Base-by-base conservation (phyloP, 2,113 vertebrate genomes). In the Cacatua alba region DNA sequence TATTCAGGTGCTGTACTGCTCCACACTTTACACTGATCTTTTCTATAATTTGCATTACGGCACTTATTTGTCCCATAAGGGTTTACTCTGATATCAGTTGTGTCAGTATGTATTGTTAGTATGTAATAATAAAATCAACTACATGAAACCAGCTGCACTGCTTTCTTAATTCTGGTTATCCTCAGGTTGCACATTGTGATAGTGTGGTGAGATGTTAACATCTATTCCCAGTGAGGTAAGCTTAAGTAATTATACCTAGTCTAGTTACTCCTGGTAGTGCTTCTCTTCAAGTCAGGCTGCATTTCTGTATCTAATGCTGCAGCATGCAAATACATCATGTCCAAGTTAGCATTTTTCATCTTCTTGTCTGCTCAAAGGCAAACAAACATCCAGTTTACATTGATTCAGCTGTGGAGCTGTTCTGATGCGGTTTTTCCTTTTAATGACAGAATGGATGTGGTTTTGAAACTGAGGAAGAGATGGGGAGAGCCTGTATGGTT, bases 81-180 rank as follows among this genome's bases (percentile, higher is more conserved):
- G 72, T 91, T 96, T 94, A 77, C 68, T 95, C 78, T 69, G 88
- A 20, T 96, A 90, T 43, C 88, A 90, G 43, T 68, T 78, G 74
- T 90, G 90, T 96, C 37, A 33, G 67, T 87, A 81, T 88, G 82
- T 94, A 85, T 95, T 94, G 75, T 63, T 68, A 93, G 28, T 90
- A 86, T 81, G 90, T 72, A 96, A 95, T 91, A 97, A 97, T 94
- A 95, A 97, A 97, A 92, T 75, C 82, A 82, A 49, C 88, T 64
- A 71, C 71, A 19, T 7, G 29, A 70, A 94, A 52, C 19, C 52
- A 80, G 10, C 25, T 44, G 48, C 53, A 43, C 51, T 52, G 52
- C 71, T 69, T 51, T 11, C 24, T 81, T 59, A 1, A 37, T 70
- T 67, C 41, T 78, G 33, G 12, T 49, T 21, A 2, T n/a, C 48